Percentiles rank a stretch among this genome's conserved stretches.
Conservation (phyloP, 2,113 vertebrate species). For the Megaleporinus macrocephalus region DNA sequence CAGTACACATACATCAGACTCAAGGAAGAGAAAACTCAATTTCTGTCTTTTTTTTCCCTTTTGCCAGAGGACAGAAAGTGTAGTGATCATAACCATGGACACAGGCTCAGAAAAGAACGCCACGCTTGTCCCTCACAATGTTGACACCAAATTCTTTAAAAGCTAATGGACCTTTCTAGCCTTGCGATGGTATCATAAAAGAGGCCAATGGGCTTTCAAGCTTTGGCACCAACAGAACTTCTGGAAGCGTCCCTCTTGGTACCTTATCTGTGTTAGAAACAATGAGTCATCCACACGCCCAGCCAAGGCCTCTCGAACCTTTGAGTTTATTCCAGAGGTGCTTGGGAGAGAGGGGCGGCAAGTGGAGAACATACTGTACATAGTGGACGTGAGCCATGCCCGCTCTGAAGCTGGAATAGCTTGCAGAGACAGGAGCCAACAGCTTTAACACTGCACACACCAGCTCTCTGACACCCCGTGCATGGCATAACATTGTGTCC, state of each 20-base stretch:
- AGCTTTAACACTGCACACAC: not conserved
- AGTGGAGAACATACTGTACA: not conserved
- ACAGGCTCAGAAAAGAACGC: not conserved
- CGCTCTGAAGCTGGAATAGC: not conserved
- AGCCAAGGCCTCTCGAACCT: not conserved
- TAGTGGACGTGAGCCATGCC: not conserved
- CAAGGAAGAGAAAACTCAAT: not conserved
- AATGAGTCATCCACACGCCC: conserved; percentile 25
- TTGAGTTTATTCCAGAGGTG: conserved; percentile 28
- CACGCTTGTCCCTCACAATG: conserved; percentile 30
- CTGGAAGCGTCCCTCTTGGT: not conserved
- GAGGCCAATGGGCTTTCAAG: conserved; percentile 28
- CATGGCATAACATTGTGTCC: conserved; percentile 6
- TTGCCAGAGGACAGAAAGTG: not conserved
- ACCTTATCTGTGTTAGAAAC: conserved; percentile 34
- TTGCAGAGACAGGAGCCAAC: conserved; percentile 15
- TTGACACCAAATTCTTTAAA: conserved; percentile 60
- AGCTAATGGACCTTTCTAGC: conserved; percentile 67
- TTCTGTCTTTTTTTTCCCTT: not conserved
- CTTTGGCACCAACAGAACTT: conserved; percentile 23
- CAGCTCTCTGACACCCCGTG: conserved; percentile 25
- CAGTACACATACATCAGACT: not conserved
- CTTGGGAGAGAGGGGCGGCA: not conserved
- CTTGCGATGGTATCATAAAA: conserved; percentile 64
- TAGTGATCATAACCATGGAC: not conserved